Evolutionary conservation across 1,140 invertebrate species (phyloP).

Genomic region (Drosophila sproati): DNA sequence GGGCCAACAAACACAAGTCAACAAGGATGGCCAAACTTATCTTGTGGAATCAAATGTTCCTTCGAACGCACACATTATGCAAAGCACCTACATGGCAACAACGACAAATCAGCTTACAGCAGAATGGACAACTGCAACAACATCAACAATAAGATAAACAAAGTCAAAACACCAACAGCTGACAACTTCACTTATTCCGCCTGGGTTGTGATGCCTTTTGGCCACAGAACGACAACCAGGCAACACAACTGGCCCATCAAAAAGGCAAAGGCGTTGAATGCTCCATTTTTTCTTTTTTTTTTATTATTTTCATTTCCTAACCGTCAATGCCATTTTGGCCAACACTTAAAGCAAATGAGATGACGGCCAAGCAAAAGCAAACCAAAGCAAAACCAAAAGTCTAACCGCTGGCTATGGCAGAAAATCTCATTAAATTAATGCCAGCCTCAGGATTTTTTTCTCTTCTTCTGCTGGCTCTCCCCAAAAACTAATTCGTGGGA

Average conservation of each 20-base stretch:
- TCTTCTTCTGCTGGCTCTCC: background rate
- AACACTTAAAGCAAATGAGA: constrained; percentile 66
- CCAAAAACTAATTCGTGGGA: constrained; percentile 55
- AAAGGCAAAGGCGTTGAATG: constrained; percentile 67
- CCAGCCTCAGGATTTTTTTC: constrained; percentile 69
- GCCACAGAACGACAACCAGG: constrained; percentile 47
- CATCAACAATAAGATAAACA: constrained; percentile 28
- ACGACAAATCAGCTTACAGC: constrained; percentile 40
- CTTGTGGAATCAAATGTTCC: constrained; percentile 61
- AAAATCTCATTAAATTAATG: constrained; percentile 82
- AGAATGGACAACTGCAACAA: constrained; percentile 1
- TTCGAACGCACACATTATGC: constrained; percentile 59
- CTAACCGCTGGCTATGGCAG: constrained; percentile 48
- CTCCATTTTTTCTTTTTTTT: constrained; percentile 42
- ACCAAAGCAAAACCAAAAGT: constrained; percentile 59
- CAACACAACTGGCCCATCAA: constrained; percentile 31
- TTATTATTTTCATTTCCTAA: constrained; percentile 11
- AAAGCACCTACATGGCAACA: constrained; percentile 46
- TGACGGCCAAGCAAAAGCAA: constrained; percentile 25
- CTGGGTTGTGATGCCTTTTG: constrained; percentile 68
- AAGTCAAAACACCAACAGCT: constrained; percentile 67
- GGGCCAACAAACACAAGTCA: constrained; percentile 2
- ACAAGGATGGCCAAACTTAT: constrained; percentile 27
- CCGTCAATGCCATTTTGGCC: constrained; percentile 51
- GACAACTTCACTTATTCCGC: constrained; percentile 80